Evolutionary conservation across 2,113 vertebrate species (phyloP), one percentile per base, ranked within the genome.

Genomic region (Craseonycteris thonglongyai): DNA sequence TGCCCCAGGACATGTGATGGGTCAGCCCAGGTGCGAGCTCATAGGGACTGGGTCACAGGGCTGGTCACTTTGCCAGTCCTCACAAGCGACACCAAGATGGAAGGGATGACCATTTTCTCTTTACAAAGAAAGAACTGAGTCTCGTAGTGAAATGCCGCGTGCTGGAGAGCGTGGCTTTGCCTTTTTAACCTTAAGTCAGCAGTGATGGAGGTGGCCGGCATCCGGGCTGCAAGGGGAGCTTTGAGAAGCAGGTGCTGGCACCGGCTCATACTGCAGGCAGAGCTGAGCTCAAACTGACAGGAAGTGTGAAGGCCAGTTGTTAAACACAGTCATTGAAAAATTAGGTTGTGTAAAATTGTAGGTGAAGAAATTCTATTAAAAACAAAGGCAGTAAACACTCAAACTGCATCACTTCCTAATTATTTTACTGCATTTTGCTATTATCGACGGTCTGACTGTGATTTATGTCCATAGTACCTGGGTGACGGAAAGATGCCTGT

Each of bases 331-430:
- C 33, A 30, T 71, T 38, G n/a, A 59, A 65, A 76, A 58, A 49
- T 26, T 59, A 82, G 66, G 78, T 90, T 68, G 33, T 13, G 56
- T 56, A 54, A 90, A 94, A 66, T 72, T 82, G 24, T 0, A 90
- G 12, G 13, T 7, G 9, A 76, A 45, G 22, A 63, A 42, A 40
- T 35, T 47, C 54, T 28, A 45, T 28, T 72, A 71, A 61, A 86
- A 94, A 26, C 33, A 76, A 56, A 92, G 33, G 22, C 54, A 68
- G 51, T 79, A 58, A 61, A 68, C 18, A 38, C 2, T 65, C n/a
- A 45, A 51, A 38, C 13, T 24, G 13, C 16, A 66, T 12, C 0
- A 2, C 12, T 68, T 68, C 19, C 19, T 54, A 63, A 75, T 86
- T 35, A 61, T n/a, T 68, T 35, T 30, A 24, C 13, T 28, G 3